These are phyloP conservation scores for Sebastes baramenuke DNA, from an alignment of 2,797 vertebrate species.

Conservation along the genomic window DNA sequence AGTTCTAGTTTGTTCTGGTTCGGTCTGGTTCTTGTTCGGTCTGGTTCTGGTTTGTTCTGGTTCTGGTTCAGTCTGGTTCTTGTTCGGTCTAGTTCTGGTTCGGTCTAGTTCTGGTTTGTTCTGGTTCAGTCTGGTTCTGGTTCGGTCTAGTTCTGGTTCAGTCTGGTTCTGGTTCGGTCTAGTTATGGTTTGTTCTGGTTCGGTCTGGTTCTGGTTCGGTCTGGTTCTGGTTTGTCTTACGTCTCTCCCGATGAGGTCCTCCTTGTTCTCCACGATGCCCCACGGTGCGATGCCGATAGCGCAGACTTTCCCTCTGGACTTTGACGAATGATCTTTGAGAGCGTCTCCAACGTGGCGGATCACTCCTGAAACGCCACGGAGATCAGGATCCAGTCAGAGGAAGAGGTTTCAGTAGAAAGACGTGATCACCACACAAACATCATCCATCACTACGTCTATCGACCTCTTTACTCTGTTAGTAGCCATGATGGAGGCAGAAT, in stretches of 20 bases:
- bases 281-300: conserved; percentile 95
- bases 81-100: no score
- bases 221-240: conserved; percentile 78
- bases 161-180: no score
- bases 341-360: conserved; percentile 97
- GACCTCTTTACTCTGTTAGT: no score
- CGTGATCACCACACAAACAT: background rate
- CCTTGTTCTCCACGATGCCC: conserved; percentile 96
- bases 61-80: no score
- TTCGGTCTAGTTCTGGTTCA: no score
- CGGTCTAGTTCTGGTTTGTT: no score
- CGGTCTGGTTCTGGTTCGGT: no score
- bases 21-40: accelerated
- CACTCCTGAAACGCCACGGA: conserved; percentile 82
- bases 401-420: background rate
- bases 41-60: accelerated
- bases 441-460: background rate
- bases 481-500: no score
- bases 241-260: conserved; percentile 93
- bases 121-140: no score
- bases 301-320: conserved; percentile 94
- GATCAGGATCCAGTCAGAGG: no score
- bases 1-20: no score
- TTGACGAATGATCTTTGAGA: conserved; percentile 96
- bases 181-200: no score